These are phyloP conservation scores for Sphaerophoria rueppellii DNA, from an alignment of 2,888 invertebrate genomes.

Conservation along the genomic window DNA sequence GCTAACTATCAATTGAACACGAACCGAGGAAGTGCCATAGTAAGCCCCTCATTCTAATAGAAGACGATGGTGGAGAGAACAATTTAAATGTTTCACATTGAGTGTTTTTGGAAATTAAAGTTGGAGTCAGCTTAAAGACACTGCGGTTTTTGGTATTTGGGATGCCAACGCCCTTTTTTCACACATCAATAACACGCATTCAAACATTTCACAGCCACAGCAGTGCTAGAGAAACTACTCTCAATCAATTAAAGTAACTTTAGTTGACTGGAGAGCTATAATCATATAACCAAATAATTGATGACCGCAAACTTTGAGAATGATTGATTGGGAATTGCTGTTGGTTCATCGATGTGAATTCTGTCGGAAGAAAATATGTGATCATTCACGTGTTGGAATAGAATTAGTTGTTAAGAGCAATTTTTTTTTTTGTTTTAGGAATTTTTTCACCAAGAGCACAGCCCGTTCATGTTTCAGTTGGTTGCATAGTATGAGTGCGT, in stretches of 20 bases:
- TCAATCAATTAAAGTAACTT: constrained; percentile 68
- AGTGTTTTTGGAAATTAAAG: constrained; percentile 6
- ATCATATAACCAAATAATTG: constrained; percentile 68
- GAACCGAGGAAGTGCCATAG: constrained; percentile 6
- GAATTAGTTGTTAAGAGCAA: too few species aligned
- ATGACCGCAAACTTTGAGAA: constrained; percentile 65
- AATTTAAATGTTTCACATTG: too few species aligned
- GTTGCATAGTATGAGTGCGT: too few species aligned
- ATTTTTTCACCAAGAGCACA: too few species aligned
- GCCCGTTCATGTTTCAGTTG: too few species aligned
- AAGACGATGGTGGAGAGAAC: background rate
- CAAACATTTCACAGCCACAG: constrained; percentile 20
- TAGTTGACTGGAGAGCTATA: constrained; percentile 52
- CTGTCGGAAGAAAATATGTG: constrained; percentile 21
- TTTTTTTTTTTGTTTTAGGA: too few species aligned
- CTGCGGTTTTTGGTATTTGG: background rate
- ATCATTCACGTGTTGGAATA: too few species aligned
- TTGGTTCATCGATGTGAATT: constrained; percentile 39
- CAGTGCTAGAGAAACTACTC: constrained; percentile 21
- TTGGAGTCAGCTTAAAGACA: constrained; percentile 14
- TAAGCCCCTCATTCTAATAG: constrained; percentile 41
- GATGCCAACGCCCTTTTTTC: constrained; percentile 32
- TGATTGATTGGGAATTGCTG: constrained; percentile 54
- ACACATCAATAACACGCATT: constrained; percentile 46
- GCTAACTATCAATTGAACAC: constrained; percentile 45